Evolutionary conservation across 2,888 invertebrate species (phyloP).

Genomic region (Stictocephala bisonia): DNA sequence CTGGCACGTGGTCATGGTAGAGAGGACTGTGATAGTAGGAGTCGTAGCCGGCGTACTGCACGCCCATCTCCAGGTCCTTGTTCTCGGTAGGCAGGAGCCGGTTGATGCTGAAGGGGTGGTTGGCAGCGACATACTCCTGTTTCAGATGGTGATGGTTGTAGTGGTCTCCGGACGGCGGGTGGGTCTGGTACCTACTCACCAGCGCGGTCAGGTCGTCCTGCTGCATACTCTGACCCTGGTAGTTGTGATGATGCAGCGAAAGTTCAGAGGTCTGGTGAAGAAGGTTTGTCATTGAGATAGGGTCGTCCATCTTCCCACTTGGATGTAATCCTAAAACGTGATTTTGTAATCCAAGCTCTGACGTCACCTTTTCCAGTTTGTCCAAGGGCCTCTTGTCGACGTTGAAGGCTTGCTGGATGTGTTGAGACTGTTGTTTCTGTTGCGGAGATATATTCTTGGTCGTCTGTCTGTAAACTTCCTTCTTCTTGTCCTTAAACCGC

Average conservation of each 20-base stretch:
- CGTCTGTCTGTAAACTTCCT: conserved; percentile 83
- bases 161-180: conserved; percentile 60
- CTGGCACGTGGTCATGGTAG: conserved; percentile 72
- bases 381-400: conserved; percentile 54
- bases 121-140: conserved; percentile 84
- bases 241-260: conserved; percentile 67
- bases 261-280: conserved; percentile 69
- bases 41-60: conserved; percentile 72
- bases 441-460: conserved; percentile 72
- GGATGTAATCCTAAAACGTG: conserved; percentile 66
- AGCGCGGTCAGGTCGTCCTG: conserved; percentile 75
- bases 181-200: conserved; percentile 71
- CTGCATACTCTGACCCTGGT: conserved; percentile 65
- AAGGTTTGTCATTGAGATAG: conserved; percentile 51
- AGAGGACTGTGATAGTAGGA: conserved; percentile 87
- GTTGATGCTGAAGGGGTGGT: conserved; percentile 95
- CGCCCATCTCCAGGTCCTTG: conserved; percentile 82
- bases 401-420: no score
- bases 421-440: conserved; percentile 71
- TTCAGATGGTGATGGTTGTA: conserved; percentile 78
- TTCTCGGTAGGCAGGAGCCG: conserved; percentile 89
- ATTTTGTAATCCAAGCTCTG: conserved; percentile 54
- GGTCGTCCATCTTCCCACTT: conserved; percentile 73
- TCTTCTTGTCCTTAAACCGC: conserved; percentile 97
- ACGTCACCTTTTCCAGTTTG: conserved; percentile 54